phyloP scores from a whole-genome alignment of 2,888 invertebrate genomes.

The Galerucella calmariensis region DNA sequence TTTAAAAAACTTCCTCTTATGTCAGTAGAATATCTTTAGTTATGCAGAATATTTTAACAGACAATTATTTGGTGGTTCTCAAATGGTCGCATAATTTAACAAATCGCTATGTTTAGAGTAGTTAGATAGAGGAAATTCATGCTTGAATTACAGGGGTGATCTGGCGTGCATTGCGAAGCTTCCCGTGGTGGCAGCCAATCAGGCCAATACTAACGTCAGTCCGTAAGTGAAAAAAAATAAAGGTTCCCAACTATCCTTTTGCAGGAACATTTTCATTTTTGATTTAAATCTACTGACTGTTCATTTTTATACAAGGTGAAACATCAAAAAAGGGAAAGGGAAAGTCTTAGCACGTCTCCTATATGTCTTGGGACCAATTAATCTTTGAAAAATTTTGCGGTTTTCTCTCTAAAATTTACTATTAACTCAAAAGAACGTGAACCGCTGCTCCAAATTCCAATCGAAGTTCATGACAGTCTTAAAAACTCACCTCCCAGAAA shows the following conservation, averaged over 20 bases:
- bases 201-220: slow-evolving; percentile 60
- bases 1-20: too few relatives aligned
- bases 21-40: too few relatives aligned
- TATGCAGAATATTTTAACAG: background rate
- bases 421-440: too few relatives aligned
- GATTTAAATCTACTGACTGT: slow-evolving; percentile 16
- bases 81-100: background rate
- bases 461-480: background rate
- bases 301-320: slow-evolving; percentile 5
- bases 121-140: slow-evolving; percentile 56
- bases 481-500: too few relatives aligned
- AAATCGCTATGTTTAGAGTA: slow-evolving; percentile 51
- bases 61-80: slow-evolving; percentile 16
- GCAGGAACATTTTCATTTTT: slow-evolving; percentile 35
- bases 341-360: too few relatives aligned
- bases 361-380: too few relatives aligned
- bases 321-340: background rate
- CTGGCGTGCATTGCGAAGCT: slow-evolving; percentile 64
- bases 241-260: slow-evolving; percentile 42
- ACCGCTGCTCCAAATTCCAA: background rate
- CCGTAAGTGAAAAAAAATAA: slow-evolving; percentile 45
- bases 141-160: slow-evolving; percentile 70
- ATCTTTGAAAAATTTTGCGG: too few relatives aligned
- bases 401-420: too few relatives aligned
- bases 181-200: slow-evolving; percentile 52